Percentiles rank a stretch among this genome's conserved stretches.
phyloP scores from a whole-genome alignment of 2,113 vertebrate genomes.

The Psilopogon haemacephalus region DNA sequence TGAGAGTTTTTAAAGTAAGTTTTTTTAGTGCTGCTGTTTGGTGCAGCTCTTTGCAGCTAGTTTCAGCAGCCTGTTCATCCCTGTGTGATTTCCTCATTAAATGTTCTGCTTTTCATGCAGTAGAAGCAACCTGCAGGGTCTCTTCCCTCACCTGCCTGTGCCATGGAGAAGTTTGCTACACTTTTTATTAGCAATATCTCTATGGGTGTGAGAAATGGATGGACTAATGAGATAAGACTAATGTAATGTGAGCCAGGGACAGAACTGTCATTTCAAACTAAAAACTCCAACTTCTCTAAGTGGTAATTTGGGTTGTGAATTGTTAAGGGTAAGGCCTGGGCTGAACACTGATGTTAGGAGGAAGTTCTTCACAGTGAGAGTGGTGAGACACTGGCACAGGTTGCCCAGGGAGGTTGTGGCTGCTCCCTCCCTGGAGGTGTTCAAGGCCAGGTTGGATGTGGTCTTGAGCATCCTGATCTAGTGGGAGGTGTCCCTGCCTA shows the following conservation, averaged over 20 bases:
- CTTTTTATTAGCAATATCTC: background rate
- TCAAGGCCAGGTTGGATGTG: no score
- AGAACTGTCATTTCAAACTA: background rate
- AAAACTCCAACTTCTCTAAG: background rate
- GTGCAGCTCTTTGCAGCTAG: background rate
- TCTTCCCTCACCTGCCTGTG: background rate
- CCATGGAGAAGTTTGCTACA: background rate
- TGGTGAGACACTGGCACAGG: no score
- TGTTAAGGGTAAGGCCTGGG: no score
- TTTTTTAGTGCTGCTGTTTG: background rate
- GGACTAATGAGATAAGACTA: background rate
- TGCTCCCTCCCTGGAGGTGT: no score
- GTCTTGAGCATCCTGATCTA: no score
- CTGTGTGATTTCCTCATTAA: background rate
- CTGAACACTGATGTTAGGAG: no score
- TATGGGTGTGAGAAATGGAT: accelerated
- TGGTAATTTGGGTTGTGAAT: background rate
- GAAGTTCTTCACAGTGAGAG: no score
- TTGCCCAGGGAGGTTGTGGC: no score
- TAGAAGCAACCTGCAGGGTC: background rate
- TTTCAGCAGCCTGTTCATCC: background rate
- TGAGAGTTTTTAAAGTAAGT: background rate
- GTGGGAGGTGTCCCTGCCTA: no score
- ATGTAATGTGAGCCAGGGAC: accelerated
- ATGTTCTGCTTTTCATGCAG: background rate